A percentile compares a stretch with the other conserved stretches of the same genome.
phyloP scores from a whole-genome alignment of 2,797 vertebrate species.

The Bovichtus variegatus region DNA sequence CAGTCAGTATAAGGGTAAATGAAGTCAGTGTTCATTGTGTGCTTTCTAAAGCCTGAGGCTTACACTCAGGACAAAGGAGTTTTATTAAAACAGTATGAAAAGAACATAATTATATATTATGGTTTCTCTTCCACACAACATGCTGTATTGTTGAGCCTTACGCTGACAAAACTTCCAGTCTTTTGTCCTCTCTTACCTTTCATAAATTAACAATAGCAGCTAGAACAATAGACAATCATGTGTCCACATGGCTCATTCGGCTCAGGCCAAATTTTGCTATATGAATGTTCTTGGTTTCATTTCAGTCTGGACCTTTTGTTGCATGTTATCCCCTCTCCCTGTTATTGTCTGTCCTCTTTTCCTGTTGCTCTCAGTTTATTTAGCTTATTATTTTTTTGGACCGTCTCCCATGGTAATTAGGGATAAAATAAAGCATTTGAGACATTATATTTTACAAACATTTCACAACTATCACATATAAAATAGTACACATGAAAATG shows the following conservation, averaged over 20 bases:
- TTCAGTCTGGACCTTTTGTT: slow-evolving; percentile 41
- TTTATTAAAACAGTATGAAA: slow-evolving; percentile 32
- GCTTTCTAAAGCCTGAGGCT: slow-evolving; percentile 16
- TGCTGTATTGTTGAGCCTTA: not conserved
- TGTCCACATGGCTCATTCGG: slow-evolving; percentile 19
- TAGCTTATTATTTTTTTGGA: not conserved
- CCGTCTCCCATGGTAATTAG: not conserved
- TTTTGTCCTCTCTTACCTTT: slow-evolving; percentile 27
- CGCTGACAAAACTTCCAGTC: not conserved
- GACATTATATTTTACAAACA: too few species aligned
- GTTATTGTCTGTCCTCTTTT: slow-evolving; percentile 23
- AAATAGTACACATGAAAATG: slow-evolving; percentile 8
- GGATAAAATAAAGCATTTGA: not conserved
- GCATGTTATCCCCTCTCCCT: slow-evolving; percentile 7
- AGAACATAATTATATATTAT: not conserved
- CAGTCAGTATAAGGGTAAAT: slow-evolving; percentile 44
- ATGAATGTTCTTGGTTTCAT: slow-evolving; percentile 36
- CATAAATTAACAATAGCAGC: slow-evolving; percentile 33
- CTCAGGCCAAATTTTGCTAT: slow-evolving; percentile 24
- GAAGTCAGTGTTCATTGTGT: slow-evolving; percentile 26
- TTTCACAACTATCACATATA: not conserved
- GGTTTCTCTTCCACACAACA: not conserved
- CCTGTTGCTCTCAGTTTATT: slow-evolving; percentile 1
- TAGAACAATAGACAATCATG: slow-evolving; percentile 25
- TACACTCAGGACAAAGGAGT: slow-evolving; percentile 17